Base-by-base conservation (phyloP, 2,888 invertebrate genomes). In the Pherbina coryleti region DNA sequence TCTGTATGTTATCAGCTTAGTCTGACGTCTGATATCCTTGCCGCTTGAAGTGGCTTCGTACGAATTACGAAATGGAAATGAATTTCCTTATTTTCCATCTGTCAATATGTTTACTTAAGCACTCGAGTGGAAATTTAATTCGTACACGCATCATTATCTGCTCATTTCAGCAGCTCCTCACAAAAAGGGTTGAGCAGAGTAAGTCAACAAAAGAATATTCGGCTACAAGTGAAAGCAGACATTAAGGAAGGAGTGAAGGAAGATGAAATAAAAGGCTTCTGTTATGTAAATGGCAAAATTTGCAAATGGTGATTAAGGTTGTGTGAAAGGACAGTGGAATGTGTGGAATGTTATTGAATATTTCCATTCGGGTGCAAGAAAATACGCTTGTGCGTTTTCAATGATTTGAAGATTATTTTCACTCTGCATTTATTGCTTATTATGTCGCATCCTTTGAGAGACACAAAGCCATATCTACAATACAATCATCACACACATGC, bases 131-230 rank as follows among this genome's bases (percentile, higher is more conserved):
- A 25, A 74, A 74, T 34, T 28, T 74, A 31, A 74, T 66, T 53
- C 64, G 64, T 44, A 66, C 53, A 34, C 31, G 53, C 66, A 57
- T 66, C 74, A 53, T 74, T 74, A 74, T 74, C 64, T 64, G 74
- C 74, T 74, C 66, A 74, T 74, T 74, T 51, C 31, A 51, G 53
- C 64, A 37, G 28, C 49, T 53, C 37, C 49, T 53, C 37, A 14
- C 69, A 22, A 51, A 69, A 67, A 69, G 51, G 69, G 51, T 22
- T 69, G 5, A 34, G 11, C 11, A 17, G 4, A 51, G 19, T 55
- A 2, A 55, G 22, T n/a, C 55, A 55, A 19, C n/a, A 19, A 22
- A 55, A 55, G 22, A 8, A 55, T 8, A 9, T 55, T n/a, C 8
- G 19, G 19, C 22, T 55, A n/a, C 3, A 55, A 19, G n/a, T 2